phyloP scores from a whole-genome alignment of 2,888 invertebrate genomes.

The Sthenelais limicola region DNA sequence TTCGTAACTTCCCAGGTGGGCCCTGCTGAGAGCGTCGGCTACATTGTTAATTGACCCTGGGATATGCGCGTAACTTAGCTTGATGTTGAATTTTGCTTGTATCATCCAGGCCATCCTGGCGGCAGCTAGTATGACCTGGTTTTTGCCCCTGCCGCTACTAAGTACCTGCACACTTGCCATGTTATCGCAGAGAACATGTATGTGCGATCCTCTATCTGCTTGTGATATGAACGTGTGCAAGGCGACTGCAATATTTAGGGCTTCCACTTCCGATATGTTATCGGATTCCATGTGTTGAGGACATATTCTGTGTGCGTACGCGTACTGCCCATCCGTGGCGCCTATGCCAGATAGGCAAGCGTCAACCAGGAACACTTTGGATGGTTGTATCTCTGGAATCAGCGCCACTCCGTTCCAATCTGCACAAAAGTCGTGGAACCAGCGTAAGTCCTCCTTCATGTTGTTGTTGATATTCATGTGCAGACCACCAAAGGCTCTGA shows the following conservation, averaged over 20 bases:
- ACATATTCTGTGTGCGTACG: neutral
- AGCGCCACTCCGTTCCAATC: neutral
- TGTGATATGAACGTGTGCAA: neutral
- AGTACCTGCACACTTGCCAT: no score
- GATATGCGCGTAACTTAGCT: no score
- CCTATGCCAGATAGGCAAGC: neutral
- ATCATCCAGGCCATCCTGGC: no score
- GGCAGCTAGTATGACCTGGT: no score
- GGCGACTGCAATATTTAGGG: conserved; percentile 3
- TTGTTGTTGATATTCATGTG: neutral
- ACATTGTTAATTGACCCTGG: no score
- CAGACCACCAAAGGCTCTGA: neutral
- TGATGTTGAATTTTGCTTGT: no score
- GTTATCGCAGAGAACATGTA: no score
- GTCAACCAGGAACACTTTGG: neutral
- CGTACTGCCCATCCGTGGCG: neutral
- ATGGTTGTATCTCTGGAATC: neutral
- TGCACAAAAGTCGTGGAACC: neutral
- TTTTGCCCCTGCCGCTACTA: no score
- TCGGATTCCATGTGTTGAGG: neutral
- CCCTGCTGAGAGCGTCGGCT: no score
- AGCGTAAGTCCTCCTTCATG: neutral
- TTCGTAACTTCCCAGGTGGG: no score
- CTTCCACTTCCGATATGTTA: conserved; percentile 1
- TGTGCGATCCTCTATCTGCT: no score